A percentile compares a stretch with the other conserved stretches of the same genome.
phyloP scores from a whole-genome alignment of 2,113 vertebrate genomes.

The Ariopsis seemanni region DNA sequence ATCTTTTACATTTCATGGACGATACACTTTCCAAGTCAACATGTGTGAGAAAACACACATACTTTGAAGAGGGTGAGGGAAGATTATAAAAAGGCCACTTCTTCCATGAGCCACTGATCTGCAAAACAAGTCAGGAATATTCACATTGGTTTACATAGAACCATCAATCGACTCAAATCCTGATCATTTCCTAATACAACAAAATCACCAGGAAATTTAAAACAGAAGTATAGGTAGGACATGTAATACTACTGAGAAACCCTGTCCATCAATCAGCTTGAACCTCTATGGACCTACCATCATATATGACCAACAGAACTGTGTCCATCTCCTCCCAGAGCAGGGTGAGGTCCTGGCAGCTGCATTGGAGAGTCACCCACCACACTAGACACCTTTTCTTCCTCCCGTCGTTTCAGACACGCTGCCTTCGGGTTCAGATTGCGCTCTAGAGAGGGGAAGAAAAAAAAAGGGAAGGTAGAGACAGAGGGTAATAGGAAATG shows the following conservation, averaged over 20 bases:
- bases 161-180: not conserved
- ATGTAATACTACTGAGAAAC: not conserved
- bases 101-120: constrained; percentile 75
- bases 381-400: constrained; percentile 95
- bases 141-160: not conserved
- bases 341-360: constrained; percentile 86
- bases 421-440: constrained; percentile 98
- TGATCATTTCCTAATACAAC: not conserved
- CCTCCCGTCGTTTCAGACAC: constrained; percentile 96
- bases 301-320: constrained; percentile 94
- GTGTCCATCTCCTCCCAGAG: constrained; percentile 87
- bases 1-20: constrained; percentile 69
- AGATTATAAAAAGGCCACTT: constrained; percentile 79
- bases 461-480: not conserved
- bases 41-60: constrained; percentile 27
- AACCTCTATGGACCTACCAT: constrained; percentile 60
- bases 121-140: constrained; percentile 39
- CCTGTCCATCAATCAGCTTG: not conserved
- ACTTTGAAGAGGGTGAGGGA: constrained; percentile 73
- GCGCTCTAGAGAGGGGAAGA: constrained; percentile 72
- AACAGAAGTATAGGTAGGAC: no score
- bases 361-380: constrained; percentile 92
- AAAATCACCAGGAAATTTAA: not conserved
- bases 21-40: constrained; percentile 66
- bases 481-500: not conserved